Evolutionary conservation across 2,888 invertebrate genomes (phyloP).

Genomic region (Chesias legatella): DNA sequence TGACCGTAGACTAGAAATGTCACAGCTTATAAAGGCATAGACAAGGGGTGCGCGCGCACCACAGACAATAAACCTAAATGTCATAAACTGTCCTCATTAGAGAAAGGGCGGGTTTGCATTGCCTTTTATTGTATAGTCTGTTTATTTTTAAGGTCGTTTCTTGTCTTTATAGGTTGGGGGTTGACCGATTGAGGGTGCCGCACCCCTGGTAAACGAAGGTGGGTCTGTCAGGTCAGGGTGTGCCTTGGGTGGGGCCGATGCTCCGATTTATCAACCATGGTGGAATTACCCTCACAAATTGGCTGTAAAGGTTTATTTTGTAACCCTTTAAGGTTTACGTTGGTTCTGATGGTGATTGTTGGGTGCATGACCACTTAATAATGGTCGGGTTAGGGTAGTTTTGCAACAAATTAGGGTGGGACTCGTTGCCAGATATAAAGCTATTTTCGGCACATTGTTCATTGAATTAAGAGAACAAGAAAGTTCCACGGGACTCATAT

Average conservation of each 20-base stretch:
- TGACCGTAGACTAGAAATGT: conserved; percentile 46
- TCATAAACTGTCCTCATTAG: conserved; percentile 76
- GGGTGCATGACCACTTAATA: conserved; percentile 28
- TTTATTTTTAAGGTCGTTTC: conserved; percentile 73
- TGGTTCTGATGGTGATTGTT: conserved; percentile 29
- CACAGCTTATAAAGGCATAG: conserved; percentile 60
- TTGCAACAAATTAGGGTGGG: conserved; percentile 1
- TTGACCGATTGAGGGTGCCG: conserved; percentile 61
- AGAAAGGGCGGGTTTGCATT: conserved; percentile 65
- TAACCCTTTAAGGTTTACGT: conserved; percentile 30
- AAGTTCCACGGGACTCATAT: no score
- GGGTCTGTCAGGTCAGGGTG: conserved; percentile 58
- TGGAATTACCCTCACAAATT: conserved; percentile 54
- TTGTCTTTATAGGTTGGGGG: conserved; percentile 66
- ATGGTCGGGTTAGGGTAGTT: conserved; percentile 13
- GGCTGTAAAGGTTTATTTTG: conserved; percentile 42
- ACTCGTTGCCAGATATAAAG: no score
- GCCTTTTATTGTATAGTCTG: conserved; percentile 73
- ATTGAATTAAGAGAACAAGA: no score
- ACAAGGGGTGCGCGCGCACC: conserved; percentile 73
- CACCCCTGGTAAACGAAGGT: conserved; percentile 66
- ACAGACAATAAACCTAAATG: conserved; percentile 70
- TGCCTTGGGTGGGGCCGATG: conserved; percentile 52
- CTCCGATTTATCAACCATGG: conserved; percentile 63
- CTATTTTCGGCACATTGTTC: no score